Evolutionary conservation across 2,797 vertebrate genomes (phyloP).

Genomic region (Triplophysa yarkandensis): DNA sequence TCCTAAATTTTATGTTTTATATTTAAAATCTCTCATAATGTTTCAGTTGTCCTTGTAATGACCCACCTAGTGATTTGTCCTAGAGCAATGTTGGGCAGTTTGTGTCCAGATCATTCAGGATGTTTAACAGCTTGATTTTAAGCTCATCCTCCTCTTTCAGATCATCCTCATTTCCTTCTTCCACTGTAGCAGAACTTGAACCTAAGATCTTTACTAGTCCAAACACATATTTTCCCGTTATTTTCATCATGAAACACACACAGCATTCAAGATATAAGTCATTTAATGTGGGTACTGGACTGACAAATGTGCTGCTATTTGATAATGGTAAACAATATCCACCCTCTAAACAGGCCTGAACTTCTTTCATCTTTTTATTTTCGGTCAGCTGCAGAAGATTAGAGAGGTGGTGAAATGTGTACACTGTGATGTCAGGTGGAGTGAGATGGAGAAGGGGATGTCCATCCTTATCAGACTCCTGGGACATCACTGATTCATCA

Average conservation of each 20-base stretch:
- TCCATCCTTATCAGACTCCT: constrained; percentile 75
- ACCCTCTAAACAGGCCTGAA: constrained; percentile 88
- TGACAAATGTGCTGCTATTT: no score
- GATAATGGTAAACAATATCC: constrained; percentile 9
- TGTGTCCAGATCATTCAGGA: constrained; percentile 82
- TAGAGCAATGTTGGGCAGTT: constrained; percentile 79
- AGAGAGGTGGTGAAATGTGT: constrained; percentile 82
- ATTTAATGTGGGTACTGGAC: no score
- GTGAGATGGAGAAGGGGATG: constrained; percentile 76
- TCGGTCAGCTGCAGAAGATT: constrained; percentile 69
- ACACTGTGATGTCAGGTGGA: constrained; percentile 76
- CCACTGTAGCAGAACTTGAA: constrained; percentile 67
- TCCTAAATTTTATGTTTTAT: no score
- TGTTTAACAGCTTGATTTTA: constrained; percentile 73
- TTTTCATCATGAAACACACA: neutral
- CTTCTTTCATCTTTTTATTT: constrained; percentile 78
- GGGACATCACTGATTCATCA: constrained; percentile 72
- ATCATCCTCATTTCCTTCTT: constrained; percentile 65
- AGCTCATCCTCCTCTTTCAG: constrained; percentile 61
- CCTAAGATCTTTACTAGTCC: constrained; percentile 81
- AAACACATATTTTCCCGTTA: constrained; percentile 24
- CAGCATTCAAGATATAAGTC: no score
- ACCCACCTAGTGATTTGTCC: constrained; percentile 81
- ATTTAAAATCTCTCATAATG: no score
- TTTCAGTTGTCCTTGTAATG: no score